A percentile compares a stretch with the other conserved stretches of the same genome.
Conservation (phyloP, 2,113 vertebrate genomes). For the Bettongia penicillata region DNA sequence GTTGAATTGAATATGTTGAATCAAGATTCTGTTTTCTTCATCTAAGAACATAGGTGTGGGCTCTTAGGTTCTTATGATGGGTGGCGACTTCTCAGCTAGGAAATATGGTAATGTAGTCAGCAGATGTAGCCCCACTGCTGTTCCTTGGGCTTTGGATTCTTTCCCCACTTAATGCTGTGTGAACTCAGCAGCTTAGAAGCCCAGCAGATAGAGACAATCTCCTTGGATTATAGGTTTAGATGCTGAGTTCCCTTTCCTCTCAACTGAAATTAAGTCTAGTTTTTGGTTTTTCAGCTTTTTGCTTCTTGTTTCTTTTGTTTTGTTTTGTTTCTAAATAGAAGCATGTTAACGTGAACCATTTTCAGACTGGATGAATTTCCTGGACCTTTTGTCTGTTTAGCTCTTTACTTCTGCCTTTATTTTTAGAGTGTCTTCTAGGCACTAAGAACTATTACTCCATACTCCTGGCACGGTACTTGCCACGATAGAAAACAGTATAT, state of each 20-base stretch:
- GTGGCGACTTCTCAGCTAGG: conserved; percentile 50
- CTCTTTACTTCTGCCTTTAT: conserved; percentile 57
- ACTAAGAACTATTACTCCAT: conserved; percentile 45
- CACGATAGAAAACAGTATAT: conserved; percentile 43
- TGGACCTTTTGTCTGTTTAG: conserved; percentile 47
- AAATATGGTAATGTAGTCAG: conserved; percentile 49
- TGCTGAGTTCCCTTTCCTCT: conserved; percentile 63
- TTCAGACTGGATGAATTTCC: conserved; percentile 56
- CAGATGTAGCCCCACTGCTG: conserved; percentile 26
- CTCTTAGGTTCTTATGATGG: conserved; percentile 35
- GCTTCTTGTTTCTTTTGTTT: too few species aligned
- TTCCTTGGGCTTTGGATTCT: conserved; percentile 57
- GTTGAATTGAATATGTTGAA: neutral
- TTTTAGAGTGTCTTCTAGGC: conserved; percentile 57
- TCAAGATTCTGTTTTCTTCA: conserved; percentile 54
- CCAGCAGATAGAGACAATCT: conserved; percentile 48
- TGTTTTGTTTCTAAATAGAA: conserved; percentile 57
- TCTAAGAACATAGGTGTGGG: conserved; percentile 62
- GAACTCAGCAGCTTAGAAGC: conserved; percentile 31
- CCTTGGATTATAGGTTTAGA: conserved; percentile 7
- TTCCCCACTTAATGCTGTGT: neutral
- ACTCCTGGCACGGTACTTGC: conserved; percentile 41
- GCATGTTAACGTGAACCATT: conserved; percentile 16
- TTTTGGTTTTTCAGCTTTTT: neutral
- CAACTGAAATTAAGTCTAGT: conserved; percentile 43